A percentile compares a stretch with the other conserved stretches of the same genome.
Evolutionary conservation across 2,113 vertebrate genomes (phyloP).

Genomic region (Takifugu flavidus): DNA sequence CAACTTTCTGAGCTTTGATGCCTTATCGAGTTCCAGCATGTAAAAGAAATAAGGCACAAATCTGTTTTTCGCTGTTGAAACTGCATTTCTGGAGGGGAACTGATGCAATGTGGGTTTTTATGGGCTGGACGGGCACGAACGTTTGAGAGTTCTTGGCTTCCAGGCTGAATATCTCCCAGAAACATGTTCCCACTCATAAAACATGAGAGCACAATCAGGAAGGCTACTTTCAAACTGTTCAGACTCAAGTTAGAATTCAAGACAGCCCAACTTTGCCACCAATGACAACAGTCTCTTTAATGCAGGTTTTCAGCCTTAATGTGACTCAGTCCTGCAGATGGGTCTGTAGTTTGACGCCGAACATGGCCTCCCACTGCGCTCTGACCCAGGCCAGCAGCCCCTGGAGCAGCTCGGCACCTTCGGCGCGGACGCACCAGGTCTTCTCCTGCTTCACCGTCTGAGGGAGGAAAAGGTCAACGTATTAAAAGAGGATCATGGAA

Average conservation of each 20-base stretch:
- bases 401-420: slow-evolving; percentile 72
- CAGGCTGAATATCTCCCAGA: slow-evolving; percentile 15
- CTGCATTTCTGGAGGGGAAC: background rate
- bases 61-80: background rate
- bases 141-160: slow-evolving; percentile 9
- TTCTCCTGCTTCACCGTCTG: slow-evolving; percentile 79
- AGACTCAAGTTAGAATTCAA: no score
- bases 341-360: slow-evolving; percentile 79
- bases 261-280: no score
- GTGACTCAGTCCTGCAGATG: slow-evolving; percentile 47
- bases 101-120: background rate
- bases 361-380: slow-evolving; percentile 85
- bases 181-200: slow-evolving; percentile 1
- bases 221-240: no score
- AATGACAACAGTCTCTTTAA: no score
- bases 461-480: slow-evolving; percentile 2
- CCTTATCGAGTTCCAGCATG: background rate
- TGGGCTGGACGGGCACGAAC: slow-evolving; percentile 40
- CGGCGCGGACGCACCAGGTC: slow-evolving; percentile 78
- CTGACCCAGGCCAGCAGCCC: slow-evolving; percentile 81
- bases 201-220: background rate
- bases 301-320: background rate
- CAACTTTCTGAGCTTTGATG: background rate
- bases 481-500: background rate
- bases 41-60: background rate